phyloP scores from a whole-genome alignment of 2,113 vertebrate species.

The Heterocephalus glaber region DNA sequence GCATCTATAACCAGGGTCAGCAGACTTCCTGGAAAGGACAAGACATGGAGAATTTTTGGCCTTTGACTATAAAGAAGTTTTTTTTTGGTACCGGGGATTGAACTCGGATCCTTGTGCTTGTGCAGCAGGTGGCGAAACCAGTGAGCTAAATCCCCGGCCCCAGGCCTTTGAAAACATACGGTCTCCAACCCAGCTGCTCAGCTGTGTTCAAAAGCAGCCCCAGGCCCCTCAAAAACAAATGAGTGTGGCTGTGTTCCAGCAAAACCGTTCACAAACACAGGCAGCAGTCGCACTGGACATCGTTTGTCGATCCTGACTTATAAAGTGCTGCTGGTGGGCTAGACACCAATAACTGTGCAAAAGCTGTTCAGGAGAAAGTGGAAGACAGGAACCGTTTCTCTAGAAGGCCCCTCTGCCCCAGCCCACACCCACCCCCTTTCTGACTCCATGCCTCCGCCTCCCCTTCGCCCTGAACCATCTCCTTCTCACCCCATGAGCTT shows the following conservation, averaged over 20 bases:
- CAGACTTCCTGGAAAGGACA: neutral
- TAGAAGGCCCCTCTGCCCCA: neutral
- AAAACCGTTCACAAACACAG: neutral
- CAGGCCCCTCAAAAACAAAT: neutral
- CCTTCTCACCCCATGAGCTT: neutral
- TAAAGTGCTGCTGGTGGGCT: neutral
- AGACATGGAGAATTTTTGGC: neutral
- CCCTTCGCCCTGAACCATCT: neutral
- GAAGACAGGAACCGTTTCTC: neutral
- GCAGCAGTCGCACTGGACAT: neutral
- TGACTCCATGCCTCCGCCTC: neutral
- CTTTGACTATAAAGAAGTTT: too few relatives aligned
- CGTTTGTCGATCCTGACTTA: neutral
- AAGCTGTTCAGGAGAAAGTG: neutral
- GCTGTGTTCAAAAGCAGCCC: neutral
- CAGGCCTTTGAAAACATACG: neutral
- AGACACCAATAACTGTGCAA: neutral
- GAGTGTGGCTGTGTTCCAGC: neutral
- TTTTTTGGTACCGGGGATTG: too few relatives aligned
- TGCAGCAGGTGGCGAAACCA: too few relatives aligned
- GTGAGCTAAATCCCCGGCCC: too few relatives aligned
- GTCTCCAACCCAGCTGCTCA: neutral
- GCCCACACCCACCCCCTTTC: neutral
- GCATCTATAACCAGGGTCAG: neutral
- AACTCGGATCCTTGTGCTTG: too few relatives aligned